phyloP scores from a whole-genome alignment of 1,140 invertebrate genomes.

The Andricus grossulariae region DNA sequence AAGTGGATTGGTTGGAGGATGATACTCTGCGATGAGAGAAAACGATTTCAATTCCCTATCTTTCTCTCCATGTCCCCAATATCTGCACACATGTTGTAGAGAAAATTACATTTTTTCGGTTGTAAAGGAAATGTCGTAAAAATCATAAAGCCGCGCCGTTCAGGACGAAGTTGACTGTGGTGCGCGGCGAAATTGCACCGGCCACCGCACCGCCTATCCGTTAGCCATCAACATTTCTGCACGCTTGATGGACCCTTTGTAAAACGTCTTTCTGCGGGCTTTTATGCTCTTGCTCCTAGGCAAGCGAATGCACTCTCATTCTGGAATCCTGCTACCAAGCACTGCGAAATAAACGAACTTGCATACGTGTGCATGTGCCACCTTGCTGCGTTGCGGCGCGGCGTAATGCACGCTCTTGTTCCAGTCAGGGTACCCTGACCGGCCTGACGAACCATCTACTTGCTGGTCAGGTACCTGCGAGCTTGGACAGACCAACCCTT shows the following conservation, averaged over 20 bases:
- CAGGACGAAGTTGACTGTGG: constrained; percentile 63
- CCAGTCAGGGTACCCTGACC: too few relatives aligned
- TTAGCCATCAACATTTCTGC: constrained; percentile 72
- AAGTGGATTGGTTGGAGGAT: not conserved
- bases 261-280: constrained; percentile 69
- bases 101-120: constrained; percentile 75
- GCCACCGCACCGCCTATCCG: constrained; percentile 64
- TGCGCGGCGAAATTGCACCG: constrained; percentile 67
- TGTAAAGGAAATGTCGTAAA: constrained; percentile 73
- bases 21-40: not conserved
- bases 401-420: too few relatives aligned
- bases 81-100: constrained; percentile 61
- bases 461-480: too few relatives aligned
- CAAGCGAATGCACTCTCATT: constrained; percentile 52
- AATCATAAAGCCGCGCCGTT: constrained; percentile 66
- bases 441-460: too few relatives aligned
- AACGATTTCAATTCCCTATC: constrained; percentile 27
- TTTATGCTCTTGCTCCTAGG: constrained; percentile 64
- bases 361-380: constrained; percentile 36
- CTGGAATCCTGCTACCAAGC: constrained; percentile 43
- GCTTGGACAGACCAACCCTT: too few relatives aligned
- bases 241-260: constrained; percentile 73
- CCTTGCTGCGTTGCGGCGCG: constrained; percentile 5
- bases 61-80: constrained; percentile 41
- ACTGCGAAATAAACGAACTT: constrained; percentile 58